Evolutionary conservation across 2,888 invertebrate genomes (phyloP).

Genomic region (Athalia rosae): DNA sequence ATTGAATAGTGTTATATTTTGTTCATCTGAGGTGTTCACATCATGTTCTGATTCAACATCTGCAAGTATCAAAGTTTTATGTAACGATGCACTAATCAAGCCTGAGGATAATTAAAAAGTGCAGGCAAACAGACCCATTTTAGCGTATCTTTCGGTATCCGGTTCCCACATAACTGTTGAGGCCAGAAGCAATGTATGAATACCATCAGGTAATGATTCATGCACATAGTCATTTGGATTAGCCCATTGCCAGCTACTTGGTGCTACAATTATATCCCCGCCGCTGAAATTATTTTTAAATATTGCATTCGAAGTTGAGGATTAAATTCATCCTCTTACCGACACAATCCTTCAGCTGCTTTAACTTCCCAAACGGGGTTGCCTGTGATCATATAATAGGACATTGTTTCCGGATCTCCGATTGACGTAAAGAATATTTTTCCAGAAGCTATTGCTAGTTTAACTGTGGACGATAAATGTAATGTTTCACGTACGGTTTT

Average conservation of each 20-base stretch:
- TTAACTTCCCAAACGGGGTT: constrained; percentile 79
- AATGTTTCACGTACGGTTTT: background rate
- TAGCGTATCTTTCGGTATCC: constrained; percentile 52
- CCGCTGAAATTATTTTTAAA: constrained; percentile 70
- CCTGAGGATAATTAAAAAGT: background rate
- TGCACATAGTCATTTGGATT: constrained; percentile 78
- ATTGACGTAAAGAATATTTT: constrained; percentile 77
- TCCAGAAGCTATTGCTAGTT: constrained; percentile 80
- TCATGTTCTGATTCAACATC: constrained; percentile 27
- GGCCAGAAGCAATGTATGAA: constrained; percentile 73
- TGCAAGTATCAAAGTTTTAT: background rate
- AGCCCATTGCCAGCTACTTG: constrained; percentile 78
- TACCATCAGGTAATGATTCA: constrained; percentile 75
- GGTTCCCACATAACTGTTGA: constrained; percentile 64
- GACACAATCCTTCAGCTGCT: constrained; percentile 68
- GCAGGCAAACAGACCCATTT: constrained; percentile 42
- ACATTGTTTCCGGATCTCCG: constrained; percentile 73
- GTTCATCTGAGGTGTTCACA: background rate
- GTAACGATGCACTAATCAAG: too few species aligned
- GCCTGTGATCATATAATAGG: constrained; percentile 79
- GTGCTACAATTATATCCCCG: constrained; percentile 79
- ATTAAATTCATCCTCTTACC: constrained; percentile 50
- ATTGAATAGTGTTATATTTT: constrained; percentile 21
- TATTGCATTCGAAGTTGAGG: constrained; percentile 69
- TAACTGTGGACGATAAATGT: constrained; percentile 72